Percentiles rank a stretch among this genome's conserved stretches.
Evolutionary conservation across 2,888 invertebrate species (phyloP).

Genomic region (Ctenicera cuprea): DNA sequence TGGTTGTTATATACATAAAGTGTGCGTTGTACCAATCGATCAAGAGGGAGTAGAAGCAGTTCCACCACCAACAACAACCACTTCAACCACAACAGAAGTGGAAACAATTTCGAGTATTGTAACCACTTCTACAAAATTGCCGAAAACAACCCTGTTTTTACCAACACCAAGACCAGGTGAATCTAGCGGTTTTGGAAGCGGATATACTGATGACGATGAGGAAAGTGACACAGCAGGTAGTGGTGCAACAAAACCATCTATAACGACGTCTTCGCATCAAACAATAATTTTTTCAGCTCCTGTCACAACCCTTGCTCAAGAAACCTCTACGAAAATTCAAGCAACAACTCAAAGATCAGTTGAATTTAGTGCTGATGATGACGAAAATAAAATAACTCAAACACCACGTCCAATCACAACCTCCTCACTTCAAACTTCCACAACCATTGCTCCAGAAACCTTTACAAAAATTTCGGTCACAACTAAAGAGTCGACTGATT

Average conservation of each 20-base stretch:
- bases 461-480: too few relatives aligned
- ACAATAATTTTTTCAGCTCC: too few relatives aligned
- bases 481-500: too few relatives aligned
- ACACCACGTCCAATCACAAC: too few relatives aligned
- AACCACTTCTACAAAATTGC: not conserved
- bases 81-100: not conserved
- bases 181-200: not conserved
- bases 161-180: not conserved
- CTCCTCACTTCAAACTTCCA: too few relatives aligned
- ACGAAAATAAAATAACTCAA: too few relatives aligned
- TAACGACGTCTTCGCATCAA: too few relatives aligned
- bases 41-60: constrained; percentile 6
- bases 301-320: not conserved
- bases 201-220: not conserved
- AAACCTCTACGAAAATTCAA: not conserved
- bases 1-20: constrained; percentile 43
- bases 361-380: too few relatives aligned
- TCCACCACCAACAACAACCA: not conserved
- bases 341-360: not conserved
- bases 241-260: not conserved
- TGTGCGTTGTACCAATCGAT: constrained; percentile 35
- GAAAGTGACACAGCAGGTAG: not conserved
- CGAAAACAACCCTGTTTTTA: too few relatives aligned
- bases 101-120: not conserved
- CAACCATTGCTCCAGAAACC: too few relatives aligned